Evolutionary conservation across 2,888 invertebrate genomes (phyloP).

Genomic region (Orthonychiurus folsomi): DNA sequence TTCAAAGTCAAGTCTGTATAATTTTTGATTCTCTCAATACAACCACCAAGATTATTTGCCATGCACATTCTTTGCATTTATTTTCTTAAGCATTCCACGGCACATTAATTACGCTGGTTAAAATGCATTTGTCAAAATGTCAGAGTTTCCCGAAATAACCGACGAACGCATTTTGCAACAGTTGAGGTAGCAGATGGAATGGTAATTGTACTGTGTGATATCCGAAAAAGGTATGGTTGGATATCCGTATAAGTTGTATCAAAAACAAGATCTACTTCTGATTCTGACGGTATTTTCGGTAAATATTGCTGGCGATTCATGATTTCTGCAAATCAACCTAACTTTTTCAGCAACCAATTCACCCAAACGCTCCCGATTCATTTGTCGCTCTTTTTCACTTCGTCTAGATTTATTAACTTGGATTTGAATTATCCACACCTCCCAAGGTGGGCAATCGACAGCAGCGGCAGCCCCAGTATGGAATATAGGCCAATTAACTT

Average conservation of each 20-base stretch:
- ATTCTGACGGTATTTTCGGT: slow-evolving; percentile 88
- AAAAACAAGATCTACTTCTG: slow-evolving; percentile 85
- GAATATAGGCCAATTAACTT: slow-evolving; percentile 81
- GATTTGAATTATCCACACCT: slow-evolving; percentile 91
- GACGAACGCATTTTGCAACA: slow-evolving; percentile 80
- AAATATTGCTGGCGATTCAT: slow-evolving; percentile 94
- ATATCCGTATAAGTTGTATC: slow-evolving; percentile 87
- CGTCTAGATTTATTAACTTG: slow-evolving; percentile 79
- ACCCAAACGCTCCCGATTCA: slow-evolving; percentile 76
- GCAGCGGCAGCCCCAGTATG: slow-evolving; percentile 81
- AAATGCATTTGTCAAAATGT: slow-evolving; percentile 28
- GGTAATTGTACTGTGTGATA: slow-evolving; percentile 41
- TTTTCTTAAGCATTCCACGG: neutral
- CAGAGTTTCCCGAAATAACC: slow-evolving; percentile 77
- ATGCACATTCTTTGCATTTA: neutral
- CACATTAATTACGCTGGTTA: neutral
- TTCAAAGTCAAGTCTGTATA: too few relatives aligned
- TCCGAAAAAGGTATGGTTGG: slow-evolving; percentile 91
- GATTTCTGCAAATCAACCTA: slow-evolving; percentile 83
- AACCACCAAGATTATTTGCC: too few relatives aligned
- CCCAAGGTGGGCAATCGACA: slow-evolving; percentile 92
- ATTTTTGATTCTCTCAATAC: too few relatives aligned
- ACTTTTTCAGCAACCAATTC: slow-evolving; percentile 86
- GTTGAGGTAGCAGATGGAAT: slow-evolving; percentile 65
- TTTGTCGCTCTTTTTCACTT: slow-evolving; percentile 77